Percentiles rank a stretch among this genome's conserved stretches.
phyloP scores from a whole-genome alignment of 2,113 vertebrate species.

The Psilopogon haemacephalus region DNA sequence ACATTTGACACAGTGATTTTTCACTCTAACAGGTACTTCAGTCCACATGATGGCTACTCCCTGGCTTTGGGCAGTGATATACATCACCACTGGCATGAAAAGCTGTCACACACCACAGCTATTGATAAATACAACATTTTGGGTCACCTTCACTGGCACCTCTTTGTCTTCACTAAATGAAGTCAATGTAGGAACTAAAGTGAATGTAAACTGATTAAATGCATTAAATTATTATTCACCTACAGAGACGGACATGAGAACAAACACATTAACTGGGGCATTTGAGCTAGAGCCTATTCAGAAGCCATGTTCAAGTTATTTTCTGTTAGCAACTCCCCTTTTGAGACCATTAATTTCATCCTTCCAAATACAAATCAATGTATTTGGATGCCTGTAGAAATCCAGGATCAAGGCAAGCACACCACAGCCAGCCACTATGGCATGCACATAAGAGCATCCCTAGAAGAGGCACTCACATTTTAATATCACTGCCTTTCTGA shows the following conservation, averaged over 20 bases:
- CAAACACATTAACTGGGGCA: background rate
- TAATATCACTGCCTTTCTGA: background rate
- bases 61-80: background rate
- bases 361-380: background rate
- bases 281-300: background rate
- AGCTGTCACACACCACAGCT: background rate
- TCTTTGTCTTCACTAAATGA: background rate
- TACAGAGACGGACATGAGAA: background rate
- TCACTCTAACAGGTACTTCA: background rate
- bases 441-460: accelerated
- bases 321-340: background rate
- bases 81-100: background rate
- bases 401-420: background rate
- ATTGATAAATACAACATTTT: background rate
- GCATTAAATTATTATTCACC: background rate
- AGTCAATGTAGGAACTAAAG: background rate
- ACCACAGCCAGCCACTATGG: background rate
- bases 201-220: background rate
- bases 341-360: background rate
- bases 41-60: background rate
- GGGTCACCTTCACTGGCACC: background rate
- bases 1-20: background rate
- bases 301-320: accelerated
- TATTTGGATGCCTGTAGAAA: background rate
- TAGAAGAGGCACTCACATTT: background rate